These are phyloP conservation scores for Platynereis dumerilii DNA, from an alignment of 2,888 invertebrate species.

Conservation along the genomic window DNA sequence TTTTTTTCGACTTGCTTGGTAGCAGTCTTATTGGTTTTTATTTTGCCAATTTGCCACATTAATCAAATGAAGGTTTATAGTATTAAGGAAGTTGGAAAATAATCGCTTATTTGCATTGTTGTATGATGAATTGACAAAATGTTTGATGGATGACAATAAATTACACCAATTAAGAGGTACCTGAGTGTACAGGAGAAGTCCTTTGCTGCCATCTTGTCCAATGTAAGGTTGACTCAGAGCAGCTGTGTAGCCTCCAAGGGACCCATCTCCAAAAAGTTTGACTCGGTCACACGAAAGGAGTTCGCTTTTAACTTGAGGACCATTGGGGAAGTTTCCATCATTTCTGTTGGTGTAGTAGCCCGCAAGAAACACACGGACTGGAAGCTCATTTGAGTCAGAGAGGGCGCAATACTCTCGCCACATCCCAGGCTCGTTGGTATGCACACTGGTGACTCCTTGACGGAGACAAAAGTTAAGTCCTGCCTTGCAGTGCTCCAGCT, in stretches of 20 bases:
- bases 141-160: no score
- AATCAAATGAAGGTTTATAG: no score
- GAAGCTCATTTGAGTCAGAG: conserved; percentile 28
- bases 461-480: conserved; percentile 27
- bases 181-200: conserved; percentile 30
- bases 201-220: conserved; percentile 19
- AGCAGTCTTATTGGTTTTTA: no score
- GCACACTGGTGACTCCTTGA: conserved; percentile 36
- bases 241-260: conserved; percentile 36
- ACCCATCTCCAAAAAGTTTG: conserved; percentile 37
- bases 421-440: conserved; percentile 32
- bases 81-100: not conserved
- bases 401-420: conserved; percentile 36
- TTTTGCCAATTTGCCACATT: no score
- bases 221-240: conserved; percentile 36
- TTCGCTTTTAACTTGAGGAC: conserved; percentile 20
- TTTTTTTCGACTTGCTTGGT: no score
- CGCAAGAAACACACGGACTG: conserved; percentile 36
- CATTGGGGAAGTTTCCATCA: conserved; percentile 24
- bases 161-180: conserved; percentile 12
- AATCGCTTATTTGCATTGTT: not conserved
- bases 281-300: conserved; percentile 34
- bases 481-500: conserved; percentile 10
- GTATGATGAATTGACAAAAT: no score
- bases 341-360: conserved; percentile 9